Evolutionary conservation across 2,888 invertebrate genomes (phyloP).

Genomic region (Electrophaes corylata): DNA sequence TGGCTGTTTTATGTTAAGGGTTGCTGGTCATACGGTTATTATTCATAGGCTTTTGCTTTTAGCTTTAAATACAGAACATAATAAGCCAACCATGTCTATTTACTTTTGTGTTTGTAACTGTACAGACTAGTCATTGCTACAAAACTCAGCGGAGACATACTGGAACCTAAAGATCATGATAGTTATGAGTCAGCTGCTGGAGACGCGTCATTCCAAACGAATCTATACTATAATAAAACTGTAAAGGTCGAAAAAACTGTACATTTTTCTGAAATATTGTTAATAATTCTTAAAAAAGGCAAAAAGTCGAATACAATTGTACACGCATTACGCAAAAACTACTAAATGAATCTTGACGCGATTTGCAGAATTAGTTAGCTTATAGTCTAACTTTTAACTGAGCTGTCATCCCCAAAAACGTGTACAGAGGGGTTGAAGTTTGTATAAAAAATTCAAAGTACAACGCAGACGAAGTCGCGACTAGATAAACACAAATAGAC

Average conservation of each 20-base stretch:
- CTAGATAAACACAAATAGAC: slow-evolving; percentile 5
- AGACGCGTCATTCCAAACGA: slow-evolving; percentile 11
- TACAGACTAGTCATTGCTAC: not conserved
- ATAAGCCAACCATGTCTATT: not conserved
- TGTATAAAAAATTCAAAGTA: too few species aligned
- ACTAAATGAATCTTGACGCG: too few species aligned
- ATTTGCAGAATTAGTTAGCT: too few species aligned
- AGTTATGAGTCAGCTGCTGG: slow-evolving; percentile 16
- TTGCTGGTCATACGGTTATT: not conserved
- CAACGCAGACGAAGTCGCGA: too few species aligned
- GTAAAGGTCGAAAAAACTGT: too few species aligned
- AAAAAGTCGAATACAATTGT: too few species aligned
- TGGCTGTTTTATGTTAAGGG: slow-evolving; percentile 1
- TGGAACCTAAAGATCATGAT: slow-evolving; percentile 11
- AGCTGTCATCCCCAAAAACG: too few species aligned
- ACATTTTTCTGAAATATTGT: too few species aligned
- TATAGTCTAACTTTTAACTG: too few species aligned
- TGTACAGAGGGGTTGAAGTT: too few species aligned
- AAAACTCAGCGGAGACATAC: not conserved
- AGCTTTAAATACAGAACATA: not conserved
- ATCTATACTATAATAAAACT: not conserved
- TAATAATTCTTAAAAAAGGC: too few species aligned
- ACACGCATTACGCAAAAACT: too few species aligned
- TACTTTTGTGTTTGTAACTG: not conserved
- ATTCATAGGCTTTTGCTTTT: not conserved